These are phyloP conservation scores for Coracopsis vasa DNA, from an alignment of 2,113 vertebrate species.

Conservation along the genomic window DNA sequence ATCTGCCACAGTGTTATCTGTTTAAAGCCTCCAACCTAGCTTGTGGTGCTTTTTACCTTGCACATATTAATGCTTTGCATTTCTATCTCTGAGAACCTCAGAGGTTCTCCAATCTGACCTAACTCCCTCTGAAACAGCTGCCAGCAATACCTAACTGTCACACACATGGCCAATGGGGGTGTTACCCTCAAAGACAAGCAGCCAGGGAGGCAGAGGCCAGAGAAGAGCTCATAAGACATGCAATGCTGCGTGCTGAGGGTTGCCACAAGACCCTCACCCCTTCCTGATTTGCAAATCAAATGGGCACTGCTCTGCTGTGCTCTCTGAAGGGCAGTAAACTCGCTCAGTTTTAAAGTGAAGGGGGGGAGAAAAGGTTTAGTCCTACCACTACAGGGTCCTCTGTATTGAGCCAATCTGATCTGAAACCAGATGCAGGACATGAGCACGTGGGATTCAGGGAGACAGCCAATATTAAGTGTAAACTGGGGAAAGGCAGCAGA, in stretches of 20 bases:
- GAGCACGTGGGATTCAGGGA: background rate
- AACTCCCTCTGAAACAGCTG: background rate
- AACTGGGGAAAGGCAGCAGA: background rate
- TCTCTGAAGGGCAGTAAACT: background rate
- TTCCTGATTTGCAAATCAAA: conserved; percentile 16
- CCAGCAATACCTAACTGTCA: background rate
- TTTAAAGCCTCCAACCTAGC: background rate
- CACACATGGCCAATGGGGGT: background rate
- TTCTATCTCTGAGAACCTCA: background rate
- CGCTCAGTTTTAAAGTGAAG: background rate
- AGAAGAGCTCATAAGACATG: background rate
- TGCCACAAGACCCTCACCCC: background rate
- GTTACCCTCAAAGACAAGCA: background rate
- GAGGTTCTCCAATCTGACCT: background rate
- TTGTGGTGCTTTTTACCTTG: accelerated
- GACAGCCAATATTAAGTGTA: background rate
- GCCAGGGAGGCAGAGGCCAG: background rate
- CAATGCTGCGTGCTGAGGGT: accelerated
- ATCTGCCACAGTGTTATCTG: accelerated
- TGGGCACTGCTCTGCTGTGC: accelerated
- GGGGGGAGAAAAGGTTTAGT: background rate
- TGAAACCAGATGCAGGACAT: accelerated
- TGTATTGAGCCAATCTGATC: background rate
- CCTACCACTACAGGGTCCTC: accelerated
- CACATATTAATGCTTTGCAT: background rate